Evolutionary conservation across 2,888 invertebrate species (phyloP), one percentile per base, ranked within the genome.

Genomic region (Cheilosia scutellata): DNA sequence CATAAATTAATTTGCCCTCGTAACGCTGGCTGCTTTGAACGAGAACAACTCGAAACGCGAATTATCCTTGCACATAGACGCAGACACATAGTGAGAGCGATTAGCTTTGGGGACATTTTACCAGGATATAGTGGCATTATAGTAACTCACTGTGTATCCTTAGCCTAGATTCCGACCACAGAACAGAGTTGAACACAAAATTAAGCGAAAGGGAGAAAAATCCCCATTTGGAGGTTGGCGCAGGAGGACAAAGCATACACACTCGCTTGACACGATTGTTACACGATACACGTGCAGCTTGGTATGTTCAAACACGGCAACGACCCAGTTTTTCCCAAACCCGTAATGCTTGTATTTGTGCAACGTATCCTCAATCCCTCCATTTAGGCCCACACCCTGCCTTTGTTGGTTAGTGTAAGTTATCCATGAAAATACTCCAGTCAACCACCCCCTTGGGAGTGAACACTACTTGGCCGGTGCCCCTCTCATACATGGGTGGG

Each of bases 1-100:
- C 74, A 75, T 79, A 79, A 84, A 79, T 84, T 70, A 79, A 79
- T 84, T 84, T 74, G 70, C 47, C 53, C 65, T 62, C 55, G 51
- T 53, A 47, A 77, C 70, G 37, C 9, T 37, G 37, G 62, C 29
- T 16, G 25, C 25, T 58, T 13, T 37, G 37, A 37, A 9, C 9
- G 37, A 37, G 16, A 9, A 31, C 47, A 13, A 16, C 11, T 44
- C n/a, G 71, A 62, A 55, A 72, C 47, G 44, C 20, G 33, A 77
- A 27, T 62, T 40, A 70, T 76, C 37, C 62, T 47, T 33, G 27
- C 13, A 33, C 3, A 9, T 9, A 33, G 16, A 53, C 25, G 13
- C 31, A 58, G 42, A 68, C 49, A 37, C 42, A 44, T 7, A 60
- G n/a, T 11, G 42, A 7, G 20, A 60, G 63, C 40, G 62, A 78